Base-by-base conservation (phyloP, 2,113 vertebrate genomes). In the Marcusenius ussheri region DNA sequence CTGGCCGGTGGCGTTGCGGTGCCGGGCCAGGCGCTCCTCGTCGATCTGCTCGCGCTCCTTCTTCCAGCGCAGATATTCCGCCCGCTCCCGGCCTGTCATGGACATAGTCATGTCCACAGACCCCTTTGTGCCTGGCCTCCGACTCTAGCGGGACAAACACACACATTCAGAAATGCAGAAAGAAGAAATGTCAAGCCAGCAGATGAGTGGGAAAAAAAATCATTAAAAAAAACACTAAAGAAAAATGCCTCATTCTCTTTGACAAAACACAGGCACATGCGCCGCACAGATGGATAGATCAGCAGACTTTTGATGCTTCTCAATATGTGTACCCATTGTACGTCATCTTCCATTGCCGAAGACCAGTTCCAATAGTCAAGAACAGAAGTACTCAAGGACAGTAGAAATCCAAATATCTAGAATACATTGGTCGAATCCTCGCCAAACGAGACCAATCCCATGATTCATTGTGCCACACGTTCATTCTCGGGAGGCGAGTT, bases 61-160 rank as follows among this genome's bases (percentile, higher is more conserved):
- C 93, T 98, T 99, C 98, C 98, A 99, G 91, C 97, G 96, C 39
- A 98, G 91, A 90, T 99, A 99, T 89, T 99, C 98, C 0, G 97
- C 96, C 3, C 98, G 94, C 85, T 99, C 97, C 24, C 97, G 95
- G 15, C 98, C 98, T 0, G 98, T 99, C 98, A 99, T 98, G 5
- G 97, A 98, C 90, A 99, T 94, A 0, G 97, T 98, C 97, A 98
- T 98, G 93, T 98, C 98, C 62, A 96, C 6, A 0, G 94, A 95
- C 88, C 95, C 93, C 92, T 93, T 96, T 0, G 90, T 90, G n/a
- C 93, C 94, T 0, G 96, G 94, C 80, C 96, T 92, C 8, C 95
- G 96, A 90, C 94, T 96, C 96, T 97, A 35, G 13, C 5, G 24
- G 46, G 35, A 45, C n/a, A 47, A 19, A 42, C 45, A 49, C 21